Evolutionary conservation across 2,113 vertebrate species (phyloP).

Genomic region (Eclectus roratus): DNA sequence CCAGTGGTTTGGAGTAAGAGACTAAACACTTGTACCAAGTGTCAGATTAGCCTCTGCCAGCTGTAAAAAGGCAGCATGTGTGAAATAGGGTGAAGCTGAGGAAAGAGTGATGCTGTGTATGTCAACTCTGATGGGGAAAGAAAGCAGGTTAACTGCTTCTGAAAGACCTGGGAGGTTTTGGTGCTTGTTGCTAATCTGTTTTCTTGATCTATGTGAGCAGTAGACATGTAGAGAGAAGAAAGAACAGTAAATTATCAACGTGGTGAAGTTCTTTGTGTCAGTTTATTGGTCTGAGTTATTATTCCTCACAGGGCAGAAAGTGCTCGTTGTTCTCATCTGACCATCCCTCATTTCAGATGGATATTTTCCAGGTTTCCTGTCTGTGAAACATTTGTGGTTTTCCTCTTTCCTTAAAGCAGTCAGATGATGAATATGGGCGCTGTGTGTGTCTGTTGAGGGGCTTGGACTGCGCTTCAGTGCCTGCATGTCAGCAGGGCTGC

Average conservation of each 20-base stretch:
- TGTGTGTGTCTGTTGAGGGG: neutral
- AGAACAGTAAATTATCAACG: neutral
- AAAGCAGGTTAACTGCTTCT: neutral
- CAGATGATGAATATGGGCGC: neutral
- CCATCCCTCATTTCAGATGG: neutral
- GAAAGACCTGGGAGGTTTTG: neutral
- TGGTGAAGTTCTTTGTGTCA: neutral
- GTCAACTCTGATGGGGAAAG: neutral
- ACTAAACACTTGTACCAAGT: neutral
- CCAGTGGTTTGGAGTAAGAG: neutral
- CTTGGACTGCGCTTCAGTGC: neutral
- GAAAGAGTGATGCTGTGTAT: neutral
- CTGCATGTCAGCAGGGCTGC: neutral
- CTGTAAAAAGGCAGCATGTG: neutral
- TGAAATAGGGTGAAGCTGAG: neutral
- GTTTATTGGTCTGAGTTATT: neutral
- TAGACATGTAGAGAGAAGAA: neutral
- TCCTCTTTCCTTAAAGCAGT: neutral
- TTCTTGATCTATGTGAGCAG: neutral
- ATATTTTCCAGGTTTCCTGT: slow-evolving; percentile 33
- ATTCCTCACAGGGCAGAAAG: neutral
- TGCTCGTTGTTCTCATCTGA: neutral
- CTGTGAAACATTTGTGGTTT: slow-evolving; percentile 5
- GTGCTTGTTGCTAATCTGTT: neutral
- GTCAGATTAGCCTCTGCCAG: neutral